phyloP scores from a whole-genome alignment of 92 coral and sea anemone genomes.

The Palythoa caribaeorum region DNA sequence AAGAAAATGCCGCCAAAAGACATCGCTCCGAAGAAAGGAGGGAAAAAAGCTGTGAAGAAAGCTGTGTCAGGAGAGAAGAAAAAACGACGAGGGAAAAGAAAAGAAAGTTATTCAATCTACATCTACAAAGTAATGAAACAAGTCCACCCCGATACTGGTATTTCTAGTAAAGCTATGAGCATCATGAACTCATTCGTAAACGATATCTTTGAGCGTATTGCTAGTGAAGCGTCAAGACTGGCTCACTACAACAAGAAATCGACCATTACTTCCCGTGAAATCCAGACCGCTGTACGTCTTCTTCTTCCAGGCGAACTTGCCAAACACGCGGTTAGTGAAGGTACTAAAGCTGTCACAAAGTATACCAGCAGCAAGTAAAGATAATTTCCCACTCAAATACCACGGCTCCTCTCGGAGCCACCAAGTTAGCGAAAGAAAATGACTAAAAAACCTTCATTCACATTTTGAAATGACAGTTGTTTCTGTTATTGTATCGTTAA shows the following conservation, averaged over 20 bases:
- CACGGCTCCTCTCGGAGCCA: conserved; percentile 8
- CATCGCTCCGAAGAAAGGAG: conserved; percentile 46
- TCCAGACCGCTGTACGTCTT: conserved; percentile 47
- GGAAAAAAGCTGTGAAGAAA: conserved; percentile 54
- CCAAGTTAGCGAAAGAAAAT: neutral
- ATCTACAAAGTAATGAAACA: conserved; percentile 42
- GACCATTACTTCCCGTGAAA: conserved; percentile 36
- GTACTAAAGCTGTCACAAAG: conserved; percentile 31
- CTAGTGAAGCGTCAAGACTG: conserved; percentile 34
- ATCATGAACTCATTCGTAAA: conserved; percentile 41
- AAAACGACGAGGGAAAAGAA: conserved; percentile 13
- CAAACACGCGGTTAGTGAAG: conserved; percentile 44
- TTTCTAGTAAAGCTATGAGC: conserved; percentile 40
- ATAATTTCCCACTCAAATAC: neutral
- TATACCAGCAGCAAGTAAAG: conserved; percentile 49
- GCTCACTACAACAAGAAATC: conserved; percentile 49
- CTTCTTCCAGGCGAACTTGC: conserved; percentile 37
- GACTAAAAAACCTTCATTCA: neutral
- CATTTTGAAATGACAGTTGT: neutral
- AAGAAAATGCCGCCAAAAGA: conserved; percentile 46
- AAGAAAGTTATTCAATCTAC: conserved; percentile 33
- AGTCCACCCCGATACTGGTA: conserved; percentile 42
- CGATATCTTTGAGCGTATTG: conserved; percentile 43
- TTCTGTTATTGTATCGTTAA: neutral
- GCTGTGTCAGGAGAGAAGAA: conserved; percentile 42